Evolutionary conservation across 2,888 invertebrate species (phyloP).

Genomic region (Monopis laevigella): DNA sequence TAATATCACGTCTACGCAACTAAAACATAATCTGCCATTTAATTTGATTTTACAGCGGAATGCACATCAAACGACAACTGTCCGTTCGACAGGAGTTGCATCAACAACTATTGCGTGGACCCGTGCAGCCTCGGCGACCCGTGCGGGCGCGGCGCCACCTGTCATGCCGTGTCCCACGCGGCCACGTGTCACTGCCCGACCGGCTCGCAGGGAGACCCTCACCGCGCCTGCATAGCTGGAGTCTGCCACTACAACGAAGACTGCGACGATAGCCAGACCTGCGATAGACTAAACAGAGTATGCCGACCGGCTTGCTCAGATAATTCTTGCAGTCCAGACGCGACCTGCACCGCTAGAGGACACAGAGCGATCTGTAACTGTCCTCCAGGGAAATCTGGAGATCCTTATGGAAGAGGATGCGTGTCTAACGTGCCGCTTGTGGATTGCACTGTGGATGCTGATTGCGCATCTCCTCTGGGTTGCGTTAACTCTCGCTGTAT

Average conservation of each 20-base stretch:
- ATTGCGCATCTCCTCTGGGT: slow-evolving; percentile 78
- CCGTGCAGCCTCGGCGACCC: slow-evolving; percentile 76
- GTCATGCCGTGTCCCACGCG: slow-evolving; percentile 77
- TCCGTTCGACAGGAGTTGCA: slow-evolving; percentile 84
- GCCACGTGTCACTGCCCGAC: slow-evolving; percentile 85
- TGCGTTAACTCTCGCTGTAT: slow-evolving; percentile 81
- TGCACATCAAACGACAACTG: slow-evolving; percentile 83
- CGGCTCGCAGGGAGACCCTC: slow-evolving; percentile 87
- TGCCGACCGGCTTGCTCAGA: slow-evolving; percentile 85
- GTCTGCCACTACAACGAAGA: slow-evolving; percentile 90
- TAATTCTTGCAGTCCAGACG: slow-evolving; percentile 81
- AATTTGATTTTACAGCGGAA: slow-evolving; percentile 71
- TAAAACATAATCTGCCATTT: background rate
- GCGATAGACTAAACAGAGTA: slow-evolving; percentile 83
- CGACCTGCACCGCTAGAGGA: slow-evolving; percentile 76
- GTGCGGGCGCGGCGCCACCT: slow-evolving; percentile 84
- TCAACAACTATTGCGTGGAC: slow-evolving; percentile 81
- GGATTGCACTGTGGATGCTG: slow-evolving; percentile 79
- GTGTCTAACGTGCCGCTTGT: slow-evolving; percentile 34
- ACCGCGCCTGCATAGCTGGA: slow-evolving; percentile 81
- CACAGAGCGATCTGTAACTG: slow-evolving; percentile 85
- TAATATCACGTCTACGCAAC: background rate
- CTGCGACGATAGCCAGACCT: slow-evolving; percentile 85
- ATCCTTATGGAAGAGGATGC: slow-evolving; percentile 74
- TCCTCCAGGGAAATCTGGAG: slow-evolving; percentile 77